A percentile compares a stretch with the other conserved stretches of the same genome.
Conservation (phyloP, 1,140 invertebrate species). For the Sinella curviseta region DNA sequence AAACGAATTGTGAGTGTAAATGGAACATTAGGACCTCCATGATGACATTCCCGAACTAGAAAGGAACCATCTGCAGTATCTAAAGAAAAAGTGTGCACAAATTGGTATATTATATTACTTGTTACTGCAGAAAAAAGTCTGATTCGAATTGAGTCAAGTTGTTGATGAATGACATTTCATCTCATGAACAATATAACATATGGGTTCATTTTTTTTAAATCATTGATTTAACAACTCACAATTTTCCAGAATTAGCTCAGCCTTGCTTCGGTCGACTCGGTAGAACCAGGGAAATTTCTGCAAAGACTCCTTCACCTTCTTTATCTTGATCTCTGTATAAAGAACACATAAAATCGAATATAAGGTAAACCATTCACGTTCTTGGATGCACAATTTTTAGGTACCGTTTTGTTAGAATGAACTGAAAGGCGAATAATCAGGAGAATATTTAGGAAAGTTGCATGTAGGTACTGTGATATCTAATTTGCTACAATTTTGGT, state of each 20-base stretch:
- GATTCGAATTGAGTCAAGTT: too few relatives aligned
- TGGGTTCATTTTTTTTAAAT: background rate
- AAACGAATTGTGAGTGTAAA: constrained; percentile 49
- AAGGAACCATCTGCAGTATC: constrained; percentile 46
- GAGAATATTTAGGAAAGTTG: too few relatives aligned
- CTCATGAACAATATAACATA: too few relatives aligned
- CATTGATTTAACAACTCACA: constrained; percentile 40
- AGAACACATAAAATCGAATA: background rate
- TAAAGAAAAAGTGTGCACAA: constrained; percentile 24
- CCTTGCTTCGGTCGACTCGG: constrained; percentile 45
- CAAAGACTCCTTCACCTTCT: constrained; percentile 46
- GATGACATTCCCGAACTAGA: constrained; percentile 47
- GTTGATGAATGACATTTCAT: too few relatives aligned
- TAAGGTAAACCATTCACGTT: too few relatives aligned
- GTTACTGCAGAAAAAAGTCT: too few relatives aligned
- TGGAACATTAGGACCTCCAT: constrained; percentile 46
- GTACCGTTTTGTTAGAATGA: too few relatives aligned
- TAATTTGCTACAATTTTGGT: too few relatives aligned
- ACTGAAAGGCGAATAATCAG: background rate
- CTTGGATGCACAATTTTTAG: too few relatives aligned
- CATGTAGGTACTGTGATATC: too few relatives aligned
- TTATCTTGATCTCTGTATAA: constrained; percentile 39
- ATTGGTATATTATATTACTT: too few relatives aligned
- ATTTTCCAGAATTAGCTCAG: constrained; percentile 50
- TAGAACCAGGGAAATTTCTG: constrained; percentile 49